Conservation (phyloP, 2,797 vertebrate species). For the Parauchenoglanis ngamensis region DNA sequence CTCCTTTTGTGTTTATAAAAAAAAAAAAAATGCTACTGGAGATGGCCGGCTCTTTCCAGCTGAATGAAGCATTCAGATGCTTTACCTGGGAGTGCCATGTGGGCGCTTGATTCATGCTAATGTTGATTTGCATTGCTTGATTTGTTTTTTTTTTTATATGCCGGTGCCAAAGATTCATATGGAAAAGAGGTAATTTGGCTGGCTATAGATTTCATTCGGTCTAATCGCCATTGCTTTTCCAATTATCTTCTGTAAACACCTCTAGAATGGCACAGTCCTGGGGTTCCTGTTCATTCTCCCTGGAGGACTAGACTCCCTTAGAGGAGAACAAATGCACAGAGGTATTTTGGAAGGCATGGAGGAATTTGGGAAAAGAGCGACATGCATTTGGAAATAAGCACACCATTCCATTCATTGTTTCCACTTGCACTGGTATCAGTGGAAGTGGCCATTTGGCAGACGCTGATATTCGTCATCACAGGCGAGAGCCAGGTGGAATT, state of each 20-base stretch:
- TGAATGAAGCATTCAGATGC: conserved; percentile 26
- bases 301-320: conserved; percentile 6
- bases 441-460: conserved; percentile 51
- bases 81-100: conserved; percentile 35
- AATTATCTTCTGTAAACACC: conserved; percentile 51
- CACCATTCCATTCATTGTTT: conserved; percentile 35
- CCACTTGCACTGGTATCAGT: conserved; percentile 43
- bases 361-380: conserved; percentile 34
- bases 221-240: conserved; percentile 54
- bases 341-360: conserved; percentile 47
- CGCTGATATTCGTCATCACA: conserved; percentile 41
- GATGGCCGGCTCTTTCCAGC: conserved; percentile 6
- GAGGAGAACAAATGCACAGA: conserved; percentile 29
- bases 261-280: conserved; percentile 18
- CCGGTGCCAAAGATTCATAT: conserved; percentile 18
- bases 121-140: conserved; percentile 44
- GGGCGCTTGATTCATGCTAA: conserved; percentile 36
- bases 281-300: conserved; percentile 38
- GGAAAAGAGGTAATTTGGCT: conserved; percentile 30
- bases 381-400: conserved; percentile 45
- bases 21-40: background rate
- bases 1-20: conserved; percentile 27
- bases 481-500: conserved; percentile 40
- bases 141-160: conserved; percentile 29
- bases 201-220: conserved; percentile 39